Evolutionary conservation across 2,888 invertebrate species (phyloP), one percentile per base, ranked within the genome.

Genomic region (Polyommatus iphigenia): DNA sequence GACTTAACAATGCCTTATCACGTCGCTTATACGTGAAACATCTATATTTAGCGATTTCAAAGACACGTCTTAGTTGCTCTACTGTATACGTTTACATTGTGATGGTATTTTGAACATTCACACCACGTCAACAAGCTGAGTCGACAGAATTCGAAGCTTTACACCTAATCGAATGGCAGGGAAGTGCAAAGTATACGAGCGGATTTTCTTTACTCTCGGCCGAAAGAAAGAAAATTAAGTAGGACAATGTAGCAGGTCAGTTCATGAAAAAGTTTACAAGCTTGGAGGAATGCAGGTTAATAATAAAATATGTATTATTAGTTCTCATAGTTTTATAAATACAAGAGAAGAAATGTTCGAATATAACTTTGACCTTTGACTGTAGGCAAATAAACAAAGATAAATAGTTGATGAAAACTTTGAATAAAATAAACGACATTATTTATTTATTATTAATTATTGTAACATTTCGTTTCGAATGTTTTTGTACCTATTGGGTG

Each of bases 131-230:
- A 67, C 67, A 67, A 15, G 67, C 15, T 15, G 67, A 29, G 15
- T 67, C 29, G 67, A 67, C 67, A 18, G 13, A 54, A 29, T 67
- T 62, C 62, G 59, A 59, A 62, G 24, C 62, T 62, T 62, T 24
- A 24, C 62, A 62, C 24, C 24, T 62, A 62, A 62, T 62, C 29
- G 29, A 67, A 67, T 67, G 15, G 29, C 29, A 15, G 67, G 29
- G 20, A 67, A 67, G 67, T 67, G 67, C 67, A 67, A 67, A 32
- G 62, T 62, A 13, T 24, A 13, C 4, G 13, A 62, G 59, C 8
- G 20, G 24, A 62, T 62, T 62, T 59, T 20, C n/a, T 18, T 57
- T 20, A 59, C 20, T 10, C 3, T 59, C 20, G 10, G n/a, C 1
- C 2, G 0, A n/a, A 10, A 20, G 62, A 8, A 59, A 20, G 10